Base-by-base conservation (phyloP, 2,797 vertebrate genomes). In the Eutrigla gurnardus region DNA sequence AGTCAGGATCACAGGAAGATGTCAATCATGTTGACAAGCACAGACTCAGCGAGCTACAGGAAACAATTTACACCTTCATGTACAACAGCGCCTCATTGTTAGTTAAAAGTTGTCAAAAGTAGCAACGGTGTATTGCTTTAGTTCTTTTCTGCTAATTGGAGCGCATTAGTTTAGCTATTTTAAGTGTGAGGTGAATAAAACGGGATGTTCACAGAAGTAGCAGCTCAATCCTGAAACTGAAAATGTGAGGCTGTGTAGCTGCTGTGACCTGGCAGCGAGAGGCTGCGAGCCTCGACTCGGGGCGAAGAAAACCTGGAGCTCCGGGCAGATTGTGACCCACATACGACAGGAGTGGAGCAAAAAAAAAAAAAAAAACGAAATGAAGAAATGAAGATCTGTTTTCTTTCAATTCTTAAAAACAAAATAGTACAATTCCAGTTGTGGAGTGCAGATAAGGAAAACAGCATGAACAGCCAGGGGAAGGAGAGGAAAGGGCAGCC, bases 1-100 rank as follows among this genome's bases (percentile, higher is more conserved):
- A 61, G 73, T 52, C 53, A 73, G 65, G 66, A 64, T 71, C 10
- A 54, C 52, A 46, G 61, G 25, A 12, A 35, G 39, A 32, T 47
- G 39, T 66, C 69, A 80, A n/a, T 78, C 58, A 45, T 18, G 58
- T 5, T 47, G n/a, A 69, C 40, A 57, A 17, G 13, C 14, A 8
- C 1, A 43, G 8, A 50, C 43, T 73, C 33, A 43, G 17, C 25
- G 17, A 66, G 43, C 3, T 45, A 52, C 33, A 68, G 50, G 39
- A 64, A 43, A 46, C 1, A 60, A 52, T 72, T 75, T 45, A 32
- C 17, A 64, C 17, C n/a, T 61, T 61, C 1, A 15, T 10, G 10
- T 43, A 42, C 25, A 25, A 25, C 25, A 25, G 25, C 25, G 2
- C 25, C 25, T 25, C 25, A 25, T 25, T 25, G 25, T 25, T 25